Conservation (phyloP, 1,140 invertebrate genomes). For the Lepidotrigona ventralis region DNA sequence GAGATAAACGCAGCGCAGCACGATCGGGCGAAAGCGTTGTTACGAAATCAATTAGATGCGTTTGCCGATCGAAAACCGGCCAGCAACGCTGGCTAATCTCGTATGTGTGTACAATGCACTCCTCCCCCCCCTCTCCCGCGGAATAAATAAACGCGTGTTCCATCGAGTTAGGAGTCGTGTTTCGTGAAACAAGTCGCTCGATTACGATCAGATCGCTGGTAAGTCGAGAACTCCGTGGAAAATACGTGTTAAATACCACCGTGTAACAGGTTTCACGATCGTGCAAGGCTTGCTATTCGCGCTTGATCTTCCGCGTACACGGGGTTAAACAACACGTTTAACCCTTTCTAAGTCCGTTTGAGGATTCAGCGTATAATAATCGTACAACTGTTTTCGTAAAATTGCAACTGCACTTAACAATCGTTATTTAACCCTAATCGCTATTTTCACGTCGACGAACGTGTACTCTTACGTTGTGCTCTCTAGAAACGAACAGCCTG, state of each 20-base stretch:
- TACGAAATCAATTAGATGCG: conserved; percentile 33
- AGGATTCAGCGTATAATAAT: not conserved
- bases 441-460: conserved; percentile 8
- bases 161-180: conserved; percentile 28
- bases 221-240: conserved; percentile 55
- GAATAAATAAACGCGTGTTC: conserved; percentile 28
- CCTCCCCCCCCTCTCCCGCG: too few relatives aligned
- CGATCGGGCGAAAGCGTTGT: conserved; percentile 21
- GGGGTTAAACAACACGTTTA: not conserved
- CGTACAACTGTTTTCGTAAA: not conserved
- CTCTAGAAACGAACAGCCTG: too few relatives aligned
- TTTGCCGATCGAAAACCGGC: not conserved
- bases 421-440: conserved; percentile 6
- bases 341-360: not conserved
- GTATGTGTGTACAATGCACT: conserved; percentile 20
- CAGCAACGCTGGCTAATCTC: conserved; percentile 38
- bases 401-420: not conserved
- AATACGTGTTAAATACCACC: conserved; percentile 52
- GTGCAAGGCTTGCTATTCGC: not conserved
- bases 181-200: conserved; percentile 36
- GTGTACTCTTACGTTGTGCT: too few relatives aligned
- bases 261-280: conserved; percentile 56
- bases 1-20: not conserved
- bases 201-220: conserved; percentile 53
- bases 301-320: conserved; percentile 22